Conservation (phyloP, 2,888 invertebrate genomes). For the Agonum fuliginosum region DNA sequence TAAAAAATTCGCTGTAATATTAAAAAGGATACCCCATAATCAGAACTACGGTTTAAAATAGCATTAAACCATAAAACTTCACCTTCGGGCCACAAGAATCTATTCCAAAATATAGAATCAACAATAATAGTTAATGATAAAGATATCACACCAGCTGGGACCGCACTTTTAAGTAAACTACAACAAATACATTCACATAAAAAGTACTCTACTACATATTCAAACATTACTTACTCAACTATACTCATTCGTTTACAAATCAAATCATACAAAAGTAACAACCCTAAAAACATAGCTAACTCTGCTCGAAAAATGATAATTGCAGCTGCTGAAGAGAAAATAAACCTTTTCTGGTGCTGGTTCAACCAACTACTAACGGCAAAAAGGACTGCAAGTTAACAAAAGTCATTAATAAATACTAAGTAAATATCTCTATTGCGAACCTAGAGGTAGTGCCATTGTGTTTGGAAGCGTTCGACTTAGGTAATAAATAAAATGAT, state of each 20-base stretch:
- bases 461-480: conserved; percentile 96
- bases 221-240: conserved; percentile 75
- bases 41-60: conserved; percentile 92
- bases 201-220: conserved; percentile 40
- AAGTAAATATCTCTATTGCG: no score
- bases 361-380: conserved; percentile 91
- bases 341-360: conserved; percentile 83
- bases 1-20: conserved; percentile 22
- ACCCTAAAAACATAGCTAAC: conserved; percentile 88
- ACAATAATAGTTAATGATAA: conserved; percentile 84
- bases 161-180: conserved; percentile 83
- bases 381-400: conserved; percentile 82
- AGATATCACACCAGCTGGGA: conserved; percentile 82
- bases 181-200: conserved; percentile 52
- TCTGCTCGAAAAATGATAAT: conserved; percentile 94
- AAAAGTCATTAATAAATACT: conserved; percentile 50
- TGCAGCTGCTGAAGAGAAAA: conserved; percentile 89
- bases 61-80: conserved; percentile 98
- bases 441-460: conserved; percentile 94
- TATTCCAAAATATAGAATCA: conserved; percentile 95
- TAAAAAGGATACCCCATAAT: conserved; percentile 97
- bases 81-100: conserved; percentile 96
- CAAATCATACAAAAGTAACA: conserved; percentile 88
- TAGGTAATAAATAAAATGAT: conserved; percentile 98
- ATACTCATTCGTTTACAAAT: conserved; percentile 81